Base-by-base conservation (phyloP, 2,113 vertebrate genomes). In the western clawed frog (Xenopus tropicalis) region DNA sequence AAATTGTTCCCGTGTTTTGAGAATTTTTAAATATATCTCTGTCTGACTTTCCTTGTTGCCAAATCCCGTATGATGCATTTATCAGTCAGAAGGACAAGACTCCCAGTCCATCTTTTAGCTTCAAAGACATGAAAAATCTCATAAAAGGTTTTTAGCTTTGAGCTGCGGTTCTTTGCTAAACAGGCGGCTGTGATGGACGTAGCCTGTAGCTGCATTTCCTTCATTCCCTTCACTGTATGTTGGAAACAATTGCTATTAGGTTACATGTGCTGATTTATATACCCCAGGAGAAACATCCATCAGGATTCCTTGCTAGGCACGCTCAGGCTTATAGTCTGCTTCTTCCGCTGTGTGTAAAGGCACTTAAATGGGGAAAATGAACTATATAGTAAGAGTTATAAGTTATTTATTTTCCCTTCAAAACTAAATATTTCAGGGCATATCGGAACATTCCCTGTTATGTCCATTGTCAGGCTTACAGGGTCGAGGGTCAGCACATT, bases 111-210 rank as follows among this genome's bases (percentile, higher is more conserved):
- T 74, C 63, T 17, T 74, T 73, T 62, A 56, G 66, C 78, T 82
- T 84, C 79, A 84, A 86, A 86, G 83, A 43, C 6, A 37, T 58
- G 75, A 72, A 62, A n/a, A 58, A 66, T 70, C 80, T 84, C 79
- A 82, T 85, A 78, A 84, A 84, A 86, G 85, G 86, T 85, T 88
- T n/a, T 89, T 88, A 85, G 79, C 61, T 80, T 79, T 82, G 69
- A 88, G 84, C 78, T 74, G 79, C 78, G 78, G 82, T 82, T 85
- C 84, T 71, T 80, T 77, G 77, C 79, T 80, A 82, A 83, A 81
- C 76, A 25, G 79, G 74, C 70, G 80, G 72, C 78, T 80, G 78
- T 80, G 85, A 88, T 84, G 87, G 71, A 77, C 51, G 29, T 80
- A 77, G 82, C 87, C 85, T 80, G 81, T 66, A 79, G 78, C 80